Conservation (phyloP, 2,797 vertebrate genomes). For the Novumbra hubbsi region DNA sequence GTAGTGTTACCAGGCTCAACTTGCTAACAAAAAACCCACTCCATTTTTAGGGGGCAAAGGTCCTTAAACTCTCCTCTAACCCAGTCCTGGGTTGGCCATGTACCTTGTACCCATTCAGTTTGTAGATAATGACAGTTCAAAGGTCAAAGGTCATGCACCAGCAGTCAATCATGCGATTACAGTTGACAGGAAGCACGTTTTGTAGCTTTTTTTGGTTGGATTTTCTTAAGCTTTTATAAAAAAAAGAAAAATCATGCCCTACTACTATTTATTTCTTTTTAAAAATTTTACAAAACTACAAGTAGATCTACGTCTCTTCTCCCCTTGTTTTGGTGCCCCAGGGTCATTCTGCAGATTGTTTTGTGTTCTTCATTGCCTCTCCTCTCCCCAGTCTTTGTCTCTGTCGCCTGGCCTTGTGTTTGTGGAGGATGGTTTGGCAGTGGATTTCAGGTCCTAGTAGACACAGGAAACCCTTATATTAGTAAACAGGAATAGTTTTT, state of each 20-base stretch:
- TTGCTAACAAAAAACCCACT: slow-evolving; percentile 48
- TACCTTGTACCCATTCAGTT: slow-evolving; percentile 70
- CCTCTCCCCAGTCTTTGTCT: slow-evolving; percentile 17
- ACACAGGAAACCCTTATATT: slow-evolving; percentile 11
- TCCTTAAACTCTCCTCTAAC: slow-evolving; percentile 45
- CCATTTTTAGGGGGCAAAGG: slow-evolving; percentile 34
- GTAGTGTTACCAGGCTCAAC: slow-evolving; percentile 59
- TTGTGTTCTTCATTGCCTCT: slow-evolving; percentile 37
- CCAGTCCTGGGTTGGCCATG: slow-evolving; percentile 44
- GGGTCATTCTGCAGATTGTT: slow-evolving; percentile 58
- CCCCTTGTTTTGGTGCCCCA: slow-evolving; percentile 43
- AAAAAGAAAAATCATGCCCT: slow-evolving; percentile 89
- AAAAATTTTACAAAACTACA: slow-evolving; percentile 85
- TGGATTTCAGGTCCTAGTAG: slow-evolving; percentile 84
- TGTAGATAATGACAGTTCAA: slow-evolving; percentile 80
- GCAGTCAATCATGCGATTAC: slow-evolving; percentile 91
- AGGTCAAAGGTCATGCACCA: slow-evolving; percentile 90
- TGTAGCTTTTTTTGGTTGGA: slow-evolving; percentile 56
- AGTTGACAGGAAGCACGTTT: slow-evolving; percentile 89
- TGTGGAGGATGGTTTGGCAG: slow-evolving; percentile 83
- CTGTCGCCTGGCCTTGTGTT: slow-evolving; percentile 65
- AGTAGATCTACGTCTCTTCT: slow-evolving; percentile 58
- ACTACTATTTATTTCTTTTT: slow-evolving; percentile 66
- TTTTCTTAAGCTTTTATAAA: slow-evolving; percentile 58
- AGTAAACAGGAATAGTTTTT: background rate